Evolutionary conservation across 2,888 invertebrate species (phyloP), one percentile per base, ranked within the genome.

Genomic region (Heteromurus nitidus): DNA sequence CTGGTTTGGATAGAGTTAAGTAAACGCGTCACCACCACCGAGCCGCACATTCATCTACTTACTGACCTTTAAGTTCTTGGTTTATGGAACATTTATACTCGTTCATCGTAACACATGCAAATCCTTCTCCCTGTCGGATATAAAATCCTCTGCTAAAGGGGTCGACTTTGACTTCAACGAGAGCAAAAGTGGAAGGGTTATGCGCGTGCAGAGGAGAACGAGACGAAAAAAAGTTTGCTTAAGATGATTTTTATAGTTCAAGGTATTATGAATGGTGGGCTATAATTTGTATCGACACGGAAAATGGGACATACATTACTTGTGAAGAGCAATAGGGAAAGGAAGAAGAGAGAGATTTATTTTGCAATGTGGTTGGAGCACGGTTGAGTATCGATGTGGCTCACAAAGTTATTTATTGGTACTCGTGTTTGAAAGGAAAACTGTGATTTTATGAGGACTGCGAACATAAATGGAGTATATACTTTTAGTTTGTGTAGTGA

Each of bases 341-440:
- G 30, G 62, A 67, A 68, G 42, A 77, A 69, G 22, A 55, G 67
- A 58, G 22, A 50, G 18, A 60, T 72, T 60, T 55, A 31, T 68
- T 68, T 76, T 68, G 76, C 68, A 28, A 76, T 55, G 47, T 76
- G 76, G 31, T 20, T 47, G 16, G 22, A 20, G 18, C 13, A 64
- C 22, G 36, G 7, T 42, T 42, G 7, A 26, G 26, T 28, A 58
- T 24, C n/a, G 36, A 62, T 31, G 26, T 44, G 24, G 20, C 0
- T 36, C 64, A 36, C 65, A 18, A n/a, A 18, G 67, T 76, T 68
- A 76, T 77, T 77, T 77, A 77, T 77, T 60, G 77, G 69, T 62
- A 36, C 62, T 77, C 36, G 62, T 69, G 69, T 77, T 77, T 69
- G 77, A 77, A 77, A 77, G 64, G 77, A 77, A 77, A 77, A 77